A percentile compares a stretch with the other conserved stretches of the same genome.
These are phyloP conservation scores for Montipora sp. DNA, from an alignment of 64 coral and sea anemone species.

Conservation along the genomic window DNA sequence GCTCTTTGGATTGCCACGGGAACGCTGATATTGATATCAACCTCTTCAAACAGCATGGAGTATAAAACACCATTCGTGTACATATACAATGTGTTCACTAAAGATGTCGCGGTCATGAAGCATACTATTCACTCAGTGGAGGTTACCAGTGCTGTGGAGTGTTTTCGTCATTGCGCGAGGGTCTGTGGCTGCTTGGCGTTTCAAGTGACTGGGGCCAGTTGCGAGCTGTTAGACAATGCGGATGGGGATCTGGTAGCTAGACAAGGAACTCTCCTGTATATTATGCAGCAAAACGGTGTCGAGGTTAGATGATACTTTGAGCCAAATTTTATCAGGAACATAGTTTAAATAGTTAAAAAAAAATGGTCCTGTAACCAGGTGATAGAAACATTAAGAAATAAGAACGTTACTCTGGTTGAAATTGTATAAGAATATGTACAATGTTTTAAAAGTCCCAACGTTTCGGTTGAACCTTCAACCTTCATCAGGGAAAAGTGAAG, in stretches of 20 bases:
- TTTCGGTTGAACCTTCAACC: too few species aligned
- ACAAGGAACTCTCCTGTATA: not conserved
- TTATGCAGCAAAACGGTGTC: not conserved
- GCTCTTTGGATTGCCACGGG: not conserved
- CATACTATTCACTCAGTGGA: constrained; percentile 4
- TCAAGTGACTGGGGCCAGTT: not conserved
- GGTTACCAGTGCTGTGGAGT: not conserved
- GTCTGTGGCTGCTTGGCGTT: constrained; percentile 19
- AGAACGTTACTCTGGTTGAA: too few species aligned
- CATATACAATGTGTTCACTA: constrained; percentile 13
- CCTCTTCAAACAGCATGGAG: not conserved
- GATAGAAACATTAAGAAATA: too few species aligned
- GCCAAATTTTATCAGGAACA: too few species aligned
- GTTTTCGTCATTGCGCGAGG: constrained; percentile 31
- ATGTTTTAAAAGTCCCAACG: too few species aligned
- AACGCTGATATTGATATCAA: not conserved
- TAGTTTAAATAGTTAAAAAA: too few species aligned
- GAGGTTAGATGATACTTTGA: not conserved
- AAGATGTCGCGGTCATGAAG: not conserved
- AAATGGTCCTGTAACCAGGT: too few species aligned
- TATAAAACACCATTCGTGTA: not conserved
- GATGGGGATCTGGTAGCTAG: not conserved
- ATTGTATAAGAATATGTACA: too few species aligned
- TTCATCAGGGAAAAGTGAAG: too few species aligned
- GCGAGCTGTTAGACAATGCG: constrained; percentile 6